phyloP scores from a whole-genome alignment of 1,140 invertebrate species.

The Drosophila auraria region DNA sequence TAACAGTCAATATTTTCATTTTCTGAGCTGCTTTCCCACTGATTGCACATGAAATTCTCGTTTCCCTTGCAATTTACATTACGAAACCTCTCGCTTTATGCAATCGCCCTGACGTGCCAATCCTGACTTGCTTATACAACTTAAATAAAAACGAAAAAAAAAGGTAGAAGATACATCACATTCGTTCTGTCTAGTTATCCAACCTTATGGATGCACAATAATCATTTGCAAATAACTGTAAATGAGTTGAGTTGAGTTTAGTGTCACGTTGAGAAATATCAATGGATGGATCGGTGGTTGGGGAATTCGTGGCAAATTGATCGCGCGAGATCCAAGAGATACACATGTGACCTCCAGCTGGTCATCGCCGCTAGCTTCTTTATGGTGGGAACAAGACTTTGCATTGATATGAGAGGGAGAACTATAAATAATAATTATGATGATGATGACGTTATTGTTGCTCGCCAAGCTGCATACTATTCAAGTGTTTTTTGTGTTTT shows the following conservation, averaged over 20 bases:
- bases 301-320: conserved; percentile 24
- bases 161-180: conserved; percentile 25
- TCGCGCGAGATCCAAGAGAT: conserved; percentile 17
- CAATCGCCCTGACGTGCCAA: conserved; percentile 54
- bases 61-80: conserved; percentile 35
- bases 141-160: conserved; percentile 1
- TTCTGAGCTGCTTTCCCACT: conserved; percentile 19
- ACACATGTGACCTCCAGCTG: conserved; percentile 61
- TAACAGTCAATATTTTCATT: conserved; percentile 40
- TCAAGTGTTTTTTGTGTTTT: conserved; percentile 9
- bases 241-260: conserved; percentile 52
- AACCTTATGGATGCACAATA: conserved; percentile 50
- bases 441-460: conserved; percentile 38
- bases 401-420: conserved; percentile 50
- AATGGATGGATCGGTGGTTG: conserved; percentile 35
- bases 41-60: conserved; percentile 50
- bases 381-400: conserved; percentile 52
- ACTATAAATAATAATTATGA: conserved; percentile 59
- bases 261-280: conserved; percentile 51
- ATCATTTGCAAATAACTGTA: conserved; percentile 74
- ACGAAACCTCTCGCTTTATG: conserved; percentile 27
- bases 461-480: conserved; percentile 4
- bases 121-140: conserved; percentile 43
- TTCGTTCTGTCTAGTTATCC: conserved; percentile 36
- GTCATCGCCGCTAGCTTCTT: conserved; percentile 2